These are phyloP conservation scores for Pampus argenteus DNA, from an alignment of 2,797 vertebrate species.

Conservation along the genomic window DNA sequence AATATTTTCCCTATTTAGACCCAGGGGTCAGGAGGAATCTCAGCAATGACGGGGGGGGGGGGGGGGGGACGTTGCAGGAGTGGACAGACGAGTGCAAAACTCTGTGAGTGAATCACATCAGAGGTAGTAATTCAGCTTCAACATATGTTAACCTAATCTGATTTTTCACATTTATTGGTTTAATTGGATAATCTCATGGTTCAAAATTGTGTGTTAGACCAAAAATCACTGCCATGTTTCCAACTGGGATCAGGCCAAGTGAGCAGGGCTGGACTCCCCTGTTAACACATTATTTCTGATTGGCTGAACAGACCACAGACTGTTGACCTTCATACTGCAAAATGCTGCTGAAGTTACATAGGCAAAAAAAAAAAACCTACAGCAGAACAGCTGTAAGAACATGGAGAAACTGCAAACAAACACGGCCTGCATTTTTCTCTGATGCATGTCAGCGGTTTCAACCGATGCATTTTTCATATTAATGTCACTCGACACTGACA, in stretches of 20 bases:
- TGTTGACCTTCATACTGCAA: conserved; percentile 50
- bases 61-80: conserved; percentile 18
- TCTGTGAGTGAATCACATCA: conserved; percentile 37
- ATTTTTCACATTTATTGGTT: conserved; percentile 30
- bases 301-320: conserved; percentile 61
- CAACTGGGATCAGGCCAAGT: conserved; percentile 25
- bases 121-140: conserved; percentile 27
- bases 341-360: conserved; percentile 19
- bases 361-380: conserved; percentile 25
- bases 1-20: conserved; percentile 56
- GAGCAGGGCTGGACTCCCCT: conserved; percentile 34
- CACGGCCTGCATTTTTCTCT: conserved; percentile 3
- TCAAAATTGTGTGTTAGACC: conserved; percentile 52
- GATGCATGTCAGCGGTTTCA: neutral
- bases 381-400: conserved; percentile 5
- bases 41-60: neutral
- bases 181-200: conserved; percentile 64
- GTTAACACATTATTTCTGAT: conserved; percentile 66
- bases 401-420: conserved; percentile 15
- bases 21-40: conserved; percentile 56
- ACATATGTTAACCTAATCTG: conserved; percentile 44
- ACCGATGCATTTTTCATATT: conserved; percentile 4
- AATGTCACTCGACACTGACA: conserved; percentile 14
- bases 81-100: conserved; percentile 32
- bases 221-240: conserved; percentile 55